phyloP scores from a whole-genome alignment of 53 echinoderm and acorn worm genomes.

The Astropecten irregularis region DNA sequence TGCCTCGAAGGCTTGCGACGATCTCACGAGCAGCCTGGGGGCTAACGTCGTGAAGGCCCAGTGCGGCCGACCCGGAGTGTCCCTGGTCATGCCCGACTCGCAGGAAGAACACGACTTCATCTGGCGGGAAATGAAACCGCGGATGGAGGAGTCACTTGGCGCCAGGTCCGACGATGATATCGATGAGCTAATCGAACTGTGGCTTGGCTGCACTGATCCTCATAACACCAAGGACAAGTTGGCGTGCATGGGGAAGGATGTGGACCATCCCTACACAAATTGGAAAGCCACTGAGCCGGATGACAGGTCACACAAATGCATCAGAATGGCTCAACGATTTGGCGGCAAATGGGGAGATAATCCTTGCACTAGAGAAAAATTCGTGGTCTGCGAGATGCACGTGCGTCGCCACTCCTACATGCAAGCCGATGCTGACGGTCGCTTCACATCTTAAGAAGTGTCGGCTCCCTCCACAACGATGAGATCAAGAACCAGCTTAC shows the following conservation, averaged over 20 bases:
- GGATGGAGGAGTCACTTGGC: background rate
- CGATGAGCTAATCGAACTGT: background rate
- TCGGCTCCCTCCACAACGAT: background rate
- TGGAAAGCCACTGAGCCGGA: background rate
- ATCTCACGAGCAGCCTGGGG: too few species aligned
- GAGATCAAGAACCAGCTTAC: background rate
- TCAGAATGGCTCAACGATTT: background rate
- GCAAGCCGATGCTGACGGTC: background rate
- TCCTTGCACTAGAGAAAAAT: background rate
- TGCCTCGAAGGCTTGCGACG: background rate
- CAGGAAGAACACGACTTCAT: background rate
- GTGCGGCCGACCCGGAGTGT: background rate
- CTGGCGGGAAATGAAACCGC: background rate
- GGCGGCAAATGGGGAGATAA: background rate
- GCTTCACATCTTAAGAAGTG: too few species aligned
- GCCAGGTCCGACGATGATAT: too few species aligned
- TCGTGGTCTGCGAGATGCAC: background rate
- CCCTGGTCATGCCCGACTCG: background rate
- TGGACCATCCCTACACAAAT: background rate
- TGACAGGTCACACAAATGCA: background rate
- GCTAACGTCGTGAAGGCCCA: too few species aligned
- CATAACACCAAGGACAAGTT: background rate
- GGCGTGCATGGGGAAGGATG: background rate
- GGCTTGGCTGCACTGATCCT: constrained; percentile 2
- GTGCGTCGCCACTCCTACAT: background rate